Conservation (phyloP, 30 jellyfish, hydroid and myxozoan species). For the Hydractinia symbiolongicarpus region DNA sequence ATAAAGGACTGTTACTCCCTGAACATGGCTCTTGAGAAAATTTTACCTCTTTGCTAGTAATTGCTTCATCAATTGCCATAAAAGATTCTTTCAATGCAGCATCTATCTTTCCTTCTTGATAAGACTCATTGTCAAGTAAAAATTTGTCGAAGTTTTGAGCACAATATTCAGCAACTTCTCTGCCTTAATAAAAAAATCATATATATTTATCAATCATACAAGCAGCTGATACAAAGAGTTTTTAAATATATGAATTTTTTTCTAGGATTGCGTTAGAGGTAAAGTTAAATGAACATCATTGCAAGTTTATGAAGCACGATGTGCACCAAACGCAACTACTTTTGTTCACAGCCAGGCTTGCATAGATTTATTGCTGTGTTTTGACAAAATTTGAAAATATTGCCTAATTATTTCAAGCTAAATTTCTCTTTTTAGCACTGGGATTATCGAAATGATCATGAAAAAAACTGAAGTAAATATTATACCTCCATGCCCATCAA, state of each 20-base stretch:
- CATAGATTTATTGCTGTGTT: no score
- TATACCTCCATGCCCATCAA: conserved; percentile 97
- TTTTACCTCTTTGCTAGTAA: conserved; percentile 73
- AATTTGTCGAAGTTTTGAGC: conserved; percentile 44
- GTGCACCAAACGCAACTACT: no score
- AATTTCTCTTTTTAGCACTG: not conserved
- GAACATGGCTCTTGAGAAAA: no score
- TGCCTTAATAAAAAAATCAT: conserved; percentile 34
- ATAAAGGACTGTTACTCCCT: not conserved
- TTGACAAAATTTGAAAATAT: no score
- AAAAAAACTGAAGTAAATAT: not conserved
- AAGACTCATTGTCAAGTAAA: conserved; percentile 45
- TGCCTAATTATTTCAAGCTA: not conserved
- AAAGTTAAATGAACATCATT: no score
- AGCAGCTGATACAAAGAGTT: not conserved
- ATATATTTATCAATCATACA: not conserved
- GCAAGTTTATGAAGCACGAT: no score
- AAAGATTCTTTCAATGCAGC: conserved; percentile 64
- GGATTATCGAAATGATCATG: not conserved
- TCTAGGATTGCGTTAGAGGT: not conserved
- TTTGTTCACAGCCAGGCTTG: no score
- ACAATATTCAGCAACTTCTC: conserved; percentile 83
- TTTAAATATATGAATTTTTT: conserved; percentile 1
- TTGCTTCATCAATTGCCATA: conserved; percentile 55
- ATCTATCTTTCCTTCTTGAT: conserved; percentile 60